These are phyloP conservation scores for Nymphalis urticae DNA, from an alignment of 2,888 invertebrate genomes.

Conservation along the genomic window DNA sequence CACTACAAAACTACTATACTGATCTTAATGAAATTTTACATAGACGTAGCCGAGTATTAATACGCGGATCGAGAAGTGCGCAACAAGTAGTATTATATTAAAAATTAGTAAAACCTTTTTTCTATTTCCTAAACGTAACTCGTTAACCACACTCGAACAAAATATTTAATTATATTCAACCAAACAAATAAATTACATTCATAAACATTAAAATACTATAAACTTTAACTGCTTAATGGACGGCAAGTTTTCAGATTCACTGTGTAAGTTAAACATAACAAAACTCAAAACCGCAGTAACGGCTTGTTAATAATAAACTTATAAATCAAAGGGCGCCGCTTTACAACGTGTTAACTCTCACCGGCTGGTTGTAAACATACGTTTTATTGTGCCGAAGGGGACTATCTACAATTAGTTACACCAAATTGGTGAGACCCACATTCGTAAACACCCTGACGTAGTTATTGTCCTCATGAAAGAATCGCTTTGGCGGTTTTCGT, in stretches of 20 bases:
- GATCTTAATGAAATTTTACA: no score
- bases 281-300: conserved; percentile 27
- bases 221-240: conserved; percentile 1
- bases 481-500: not conserved
- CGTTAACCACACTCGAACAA: not conserved
- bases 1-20: no score
- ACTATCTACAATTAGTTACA: conserved; percentile 26
- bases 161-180: conserved; percentile 1
- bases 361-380: conserved; percentile 45
- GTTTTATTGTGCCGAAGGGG: conserved; percentile 40
- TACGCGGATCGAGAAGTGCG: no score
- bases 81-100: no score
- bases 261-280: conserved; percentile 24
- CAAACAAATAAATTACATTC: not conserved
- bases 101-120: no score
- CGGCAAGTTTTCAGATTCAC: conserved; percentile 14
- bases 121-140: no score
- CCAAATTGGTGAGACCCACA: conserved; percentile 18
- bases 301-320: conserved; percentile 50
- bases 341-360: conserved; percentile 54
- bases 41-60: no score
- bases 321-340: conserved; percentile 55
- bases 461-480: conserved; percentile 8
- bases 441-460: conserved; percentile 10
- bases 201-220: conserved; percentile 9